Evolutionary conservation across 2,113 vertebrate genomes (phyloP).

Genomic region (Leucopsar rothschildi): DNA sequence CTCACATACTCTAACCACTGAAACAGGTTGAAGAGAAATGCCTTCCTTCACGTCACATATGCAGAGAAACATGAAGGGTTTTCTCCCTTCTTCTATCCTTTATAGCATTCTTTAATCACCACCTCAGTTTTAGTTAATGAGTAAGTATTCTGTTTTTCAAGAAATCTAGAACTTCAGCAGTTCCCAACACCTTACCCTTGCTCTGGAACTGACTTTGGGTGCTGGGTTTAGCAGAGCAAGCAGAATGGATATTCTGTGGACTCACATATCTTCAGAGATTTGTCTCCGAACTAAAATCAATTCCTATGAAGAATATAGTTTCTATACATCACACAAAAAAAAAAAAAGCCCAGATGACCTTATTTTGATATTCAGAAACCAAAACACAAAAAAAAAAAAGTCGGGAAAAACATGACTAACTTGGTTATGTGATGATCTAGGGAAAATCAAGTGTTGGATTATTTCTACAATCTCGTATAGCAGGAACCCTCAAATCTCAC

Average conservation of each 20-base stretch:
- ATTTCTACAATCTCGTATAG: background rate
- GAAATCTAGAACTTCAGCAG: background rate
- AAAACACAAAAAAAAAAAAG: background rate
- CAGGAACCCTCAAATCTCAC: background rate
- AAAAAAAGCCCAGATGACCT: background rate
- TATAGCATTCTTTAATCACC: background rate
- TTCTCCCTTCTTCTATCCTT: background rate
- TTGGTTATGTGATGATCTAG: background rate
- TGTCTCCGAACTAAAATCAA: background rate
- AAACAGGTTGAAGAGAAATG: background rate
- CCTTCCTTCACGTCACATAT: background rate
- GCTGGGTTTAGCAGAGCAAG: background rate
- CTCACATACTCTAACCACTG: background rate
- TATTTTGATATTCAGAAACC: background rate
- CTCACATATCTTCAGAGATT: background rate
- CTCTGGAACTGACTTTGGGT: background rate
- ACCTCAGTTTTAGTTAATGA: background rate
- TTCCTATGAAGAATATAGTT: background rate
- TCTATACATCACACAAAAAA: background rate
- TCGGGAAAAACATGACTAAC: background rate
- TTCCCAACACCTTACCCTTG: background rate
- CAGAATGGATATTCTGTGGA: background rate
- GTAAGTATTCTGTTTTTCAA: background rate
- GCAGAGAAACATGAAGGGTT: background rate
- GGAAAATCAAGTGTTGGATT: background rate